Base-by-base conservation (phyloP, 2,797 vertebrate genomes). In the Nannoperca obscura region DNA sequence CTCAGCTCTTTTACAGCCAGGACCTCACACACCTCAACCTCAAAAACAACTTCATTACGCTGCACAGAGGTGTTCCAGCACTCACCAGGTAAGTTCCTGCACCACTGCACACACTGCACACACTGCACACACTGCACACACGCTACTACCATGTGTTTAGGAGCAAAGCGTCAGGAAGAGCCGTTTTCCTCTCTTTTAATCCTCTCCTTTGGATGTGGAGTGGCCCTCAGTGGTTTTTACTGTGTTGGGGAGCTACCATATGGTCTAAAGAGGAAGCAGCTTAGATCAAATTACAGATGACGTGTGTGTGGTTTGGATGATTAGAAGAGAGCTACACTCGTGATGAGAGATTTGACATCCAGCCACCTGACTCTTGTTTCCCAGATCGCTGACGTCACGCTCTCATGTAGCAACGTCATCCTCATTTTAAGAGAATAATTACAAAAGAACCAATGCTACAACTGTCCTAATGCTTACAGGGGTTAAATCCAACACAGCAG, bases 21-120 rank as follows among this genome's bases (percentile, higher is more conserved):
- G 98, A 99, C 92, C 96, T 99, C 83, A 99, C 98, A 54, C 98
- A 99, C 94, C 98, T 99, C 91, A 99, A 98, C 89, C 96, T 99
- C 81, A 99, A 99, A 87, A 97, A 98, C 91, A 99, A 99, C 90
- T 93, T 93, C 74, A 74, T 94, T 81, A 92, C 92, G 1, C 85
- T 84, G 4, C 85, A 92, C 73, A 91, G 78, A 84, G 93, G 94
- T 2, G 84, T 94, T 50, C 79, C 92, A 52, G 92, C 91, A 0
- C 92, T 94, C 74, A 92, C 86, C 82, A 93, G 92, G 94, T 94
- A 63, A 86, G 87, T 36, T 36, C 36, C 52, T 60, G 20, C 44
- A n/a, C 62, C 11, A 12, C 42, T 46, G 54, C 64, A 58, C 36
- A 50, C 40, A 38, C 49, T 15, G 44, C 62, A 15, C 34, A n/a